Base-by-base conservation (phyloP, 2,797 vertebrate genomes). In the Myotis pilosus region DNA sequence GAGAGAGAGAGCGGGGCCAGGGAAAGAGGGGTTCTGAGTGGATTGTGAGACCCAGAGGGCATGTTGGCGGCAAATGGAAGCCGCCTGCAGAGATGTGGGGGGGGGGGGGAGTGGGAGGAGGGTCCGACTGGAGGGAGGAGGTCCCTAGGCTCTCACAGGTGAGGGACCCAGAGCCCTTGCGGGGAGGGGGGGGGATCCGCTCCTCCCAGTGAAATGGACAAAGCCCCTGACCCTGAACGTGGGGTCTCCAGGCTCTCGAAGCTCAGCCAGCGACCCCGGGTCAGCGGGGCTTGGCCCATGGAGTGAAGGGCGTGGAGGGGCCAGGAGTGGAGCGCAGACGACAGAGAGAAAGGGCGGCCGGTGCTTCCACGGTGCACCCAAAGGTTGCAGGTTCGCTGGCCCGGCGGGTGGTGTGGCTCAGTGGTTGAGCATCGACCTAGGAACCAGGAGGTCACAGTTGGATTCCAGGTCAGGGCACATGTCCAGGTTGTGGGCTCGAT, bases 111-210 rank as follows among this genome's bases (percentile, higher is more conserved):
- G 55, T 5, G 60, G 25, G 11, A 13, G 60, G 60, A 6, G 28
- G 60, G 11, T 62, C 28, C 6, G 5, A 62, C 5, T 12, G 60
- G 30, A 49, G 8, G 20, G 44, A 66, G 41, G 19, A 49, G 23
- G 25, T 30, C 36, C 41, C 28, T 15, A 10, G 71, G 25, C 41
- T 47, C 41, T 62, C 12, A 62, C 22, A 6, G 23, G 8, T 23
- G 23, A 57, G 55, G 22, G 55, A 25, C 22, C 5, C 12, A 15
- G 57, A 62, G 60, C 78, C 38, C 36, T 11, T 8, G 41, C n/a
- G n/a, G 12, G 30, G 6, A 1, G 41, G 8, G 1, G 5, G 7
- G 7, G 30, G 7, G 41, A 33, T 5, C 3, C 38, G 1, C 38
- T 62, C 41, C 41, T 49, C 30, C 28, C 4, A 0, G 20, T 12